Percentiles rank a stretch among this genome's conserved stretches.
Evolutionary conservation across 2,888 invertebrate species (phyloP).

Genomic region (Holacanthella duospinosa): DNA sequence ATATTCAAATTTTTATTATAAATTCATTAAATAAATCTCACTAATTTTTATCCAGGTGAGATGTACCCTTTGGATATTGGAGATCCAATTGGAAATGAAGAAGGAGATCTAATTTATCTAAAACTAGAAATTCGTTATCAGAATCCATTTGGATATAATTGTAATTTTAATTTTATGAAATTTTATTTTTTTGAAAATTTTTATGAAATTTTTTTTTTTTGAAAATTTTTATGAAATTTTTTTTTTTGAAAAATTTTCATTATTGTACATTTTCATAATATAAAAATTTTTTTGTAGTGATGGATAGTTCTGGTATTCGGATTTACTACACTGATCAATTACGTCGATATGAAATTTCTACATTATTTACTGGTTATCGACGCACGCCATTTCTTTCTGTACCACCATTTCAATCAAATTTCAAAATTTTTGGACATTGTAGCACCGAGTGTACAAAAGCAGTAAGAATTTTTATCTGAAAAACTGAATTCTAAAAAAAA

Average conservation of each 20-base stretch:
- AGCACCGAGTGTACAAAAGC: conserved; percentile 1
- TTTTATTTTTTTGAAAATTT: not conserved
- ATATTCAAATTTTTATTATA: too few species aligned
- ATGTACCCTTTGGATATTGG: conserved; percentile 1
- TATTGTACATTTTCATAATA: too few species aligned
- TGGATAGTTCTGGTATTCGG: conserved; percentile 9
- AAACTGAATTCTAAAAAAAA: not conserved
- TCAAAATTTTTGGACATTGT: not conserved
- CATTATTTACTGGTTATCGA: not conserved
- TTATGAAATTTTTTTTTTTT: too few species aligned
- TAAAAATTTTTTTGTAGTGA: not conserved
- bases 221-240: too few species aligned
- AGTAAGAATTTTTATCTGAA: not conserved
- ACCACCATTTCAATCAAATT: not conserved
- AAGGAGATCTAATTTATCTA: conserved; percentile 1
- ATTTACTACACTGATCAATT: conserved; percentile 8
- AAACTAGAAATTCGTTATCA: conserved; percentile 10
- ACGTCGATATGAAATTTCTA: not conserved
- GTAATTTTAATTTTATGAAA: not conserved
- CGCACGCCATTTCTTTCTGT: conserved; percentile 1
- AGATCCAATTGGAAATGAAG: conserved; percentile 6
- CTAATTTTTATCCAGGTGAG: too few species aligned
- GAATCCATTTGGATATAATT: not conserved
- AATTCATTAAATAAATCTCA: too few species aligned
- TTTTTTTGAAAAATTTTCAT: too few species aligned